These are phyloP conservation scores for Tupiocoris notatus DNA, from an alignment of 2,888 invertebrate species.

Conservation along the genomic window DNA sequence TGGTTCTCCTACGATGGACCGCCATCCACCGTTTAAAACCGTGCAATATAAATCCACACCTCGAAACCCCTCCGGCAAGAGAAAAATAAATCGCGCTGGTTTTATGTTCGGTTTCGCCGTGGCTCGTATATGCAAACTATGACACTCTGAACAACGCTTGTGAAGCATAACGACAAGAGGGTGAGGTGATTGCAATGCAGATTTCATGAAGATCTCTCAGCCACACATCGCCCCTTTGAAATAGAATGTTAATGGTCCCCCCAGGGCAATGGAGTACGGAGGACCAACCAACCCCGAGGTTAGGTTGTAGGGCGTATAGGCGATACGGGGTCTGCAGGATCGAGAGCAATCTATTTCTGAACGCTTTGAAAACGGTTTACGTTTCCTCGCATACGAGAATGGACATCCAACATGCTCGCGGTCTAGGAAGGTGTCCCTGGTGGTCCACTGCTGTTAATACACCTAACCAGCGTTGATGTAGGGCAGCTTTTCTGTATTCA, in stretches of 20 bases:
- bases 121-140: not conserved
- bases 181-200: conserved; percentile 26
- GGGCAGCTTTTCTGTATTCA: not conserved
- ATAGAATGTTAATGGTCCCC: conserved; percentile 26
- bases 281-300: not conserved
- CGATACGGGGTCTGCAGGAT: not conserved
- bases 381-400: not conserved
- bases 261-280: not conserved
- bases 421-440: not conserved
- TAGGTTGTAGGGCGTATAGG: not conserved
- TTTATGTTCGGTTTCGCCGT: conserved; percentile 8
- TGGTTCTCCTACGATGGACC: too few species aligned
- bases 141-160: conserved; percentile 7
- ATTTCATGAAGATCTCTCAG: conserved; percentile 25
- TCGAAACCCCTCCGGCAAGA: too few species aligned
- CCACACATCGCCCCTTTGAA: not conserved
- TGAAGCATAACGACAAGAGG: not conserved
- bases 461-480: not conserved
- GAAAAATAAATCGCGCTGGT: too few species aligned
- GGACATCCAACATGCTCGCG: not conserved
- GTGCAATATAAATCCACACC: too few species aligned
- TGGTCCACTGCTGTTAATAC: not conserved
- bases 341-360: not conserved
- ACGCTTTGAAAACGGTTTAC: not conserved
- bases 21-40: too few species aligned